Evolutionary conservation across 2,113 vertebrate species (phyloP), one percentile per base, ranked within the genome.

Genomic region (Dolichotis patagonum): DNA sequence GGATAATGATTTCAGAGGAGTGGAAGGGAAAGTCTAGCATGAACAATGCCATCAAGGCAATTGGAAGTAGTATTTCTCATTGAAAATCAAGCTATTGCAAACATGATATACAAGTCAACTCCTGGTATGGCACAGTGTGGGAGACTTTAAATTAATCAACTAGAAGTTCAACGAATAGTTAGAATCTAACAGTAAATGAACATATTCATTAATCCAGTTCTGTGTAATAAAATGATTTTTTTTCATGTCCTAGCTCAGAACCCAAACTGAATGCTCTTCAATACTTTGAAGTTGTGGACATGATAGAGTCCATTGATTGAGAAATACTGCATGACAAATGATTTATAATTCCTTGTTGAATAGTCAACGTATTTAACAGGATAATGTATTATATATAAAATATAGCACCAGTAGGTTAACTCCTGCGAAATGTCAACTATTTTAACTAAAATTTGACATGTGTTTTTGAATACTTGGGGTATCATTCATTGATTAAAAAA

Each of bases 321-420:
- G 54, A 97, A 97, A 94, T 95, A 89, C 16, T 52, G 16, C 52
- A 91, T 87, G 91, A 91, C 67, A 95, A 94, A 96, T 89, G 80
- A 91, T 52, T 97, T 91, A 92, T 94, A 96, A 95, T 87, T 94
- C 84, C 95, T 96, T 95, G 80, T 95, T 88, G 85, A 95, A 96
- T 75, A 95, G 96, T 96, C 92, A 97, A 96, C 17, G 0, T 49
- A 97, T 96, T 93, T 96, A 93, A 95, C 89, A 97, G 91, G 93
- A 96, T 88, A 81, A 93, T 93, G 83, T 92, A 97, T 97, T 95
- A 95, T 81, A 10, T 97, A 97, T 88, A 94, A 97, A 97, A 88
- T 97, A 97, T 97, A 98, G 97, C 97, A 97, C 97, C 97, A 97
- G 60, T 95, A 97, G 69, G 96, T 97, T 87, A 93, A 89, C 78